Evolutionary conservation across 2,797 vertebrate genomes (phyloP), one percentile per base, ranked within the genome.

Genomic region (Phoebastria nigripes): DNA sequence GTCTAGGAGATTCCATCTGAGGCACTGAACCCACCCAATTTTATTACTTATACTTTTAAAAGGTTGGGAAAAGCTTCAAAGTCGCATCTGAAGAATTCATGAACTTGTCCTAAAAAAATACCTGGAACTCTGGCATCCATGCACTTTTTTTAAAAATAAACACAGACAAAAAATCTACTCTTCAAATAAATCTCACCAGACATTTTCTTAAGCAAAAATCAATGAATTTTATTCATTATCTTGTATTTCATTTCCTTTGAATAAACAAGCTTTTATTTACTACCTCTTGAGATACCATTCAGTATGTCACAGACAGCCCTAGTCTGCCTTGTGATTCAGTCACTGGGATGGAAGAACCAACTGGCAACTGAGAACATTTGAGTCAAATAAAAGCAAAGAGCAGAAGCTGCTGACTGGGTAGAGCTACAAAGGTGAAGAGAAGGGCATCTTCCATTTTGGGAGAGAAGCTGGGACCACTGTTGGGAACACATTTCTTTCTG

Each of bases 51-150:
- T 58, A 79, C 88, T 96, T 96, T 95, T 94, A 96, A 96, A 97
- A 65, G 52, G 20, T 73, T 97, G 94, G 94, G 58, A 90, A 97
- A 97, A 85, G 25, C 93, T 97, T 98, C 97, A 97, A 97, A 97
- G 84, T 89, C 28, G 8, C 63, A 95, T 89, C 70, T 88, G 92
- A 65, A 89, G 65, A 90, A 96, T 94, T 96, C 84, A 93, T 78
- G 80, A 93, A 63, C 51, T 80, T 96, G 94, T 37, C 71, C 92
- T 95, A 84, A 95, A 97, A 94, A 87, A 86, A 85, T 73, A 95
- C 78, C 54, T 91, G 90, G 22, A 91, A 56, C 82, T 93, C 93
- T 96, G 95, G 59, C 84, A 94, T 96, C 83, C 49, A 35, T 35
- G 33, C 39, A 47, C 39, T 89, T 96, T 83, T 92, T 59, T 3